phyloP scores from a whole-genome alignment of 2,113 vertebrate species.

The Embiotoca jacksoni region DNA sequence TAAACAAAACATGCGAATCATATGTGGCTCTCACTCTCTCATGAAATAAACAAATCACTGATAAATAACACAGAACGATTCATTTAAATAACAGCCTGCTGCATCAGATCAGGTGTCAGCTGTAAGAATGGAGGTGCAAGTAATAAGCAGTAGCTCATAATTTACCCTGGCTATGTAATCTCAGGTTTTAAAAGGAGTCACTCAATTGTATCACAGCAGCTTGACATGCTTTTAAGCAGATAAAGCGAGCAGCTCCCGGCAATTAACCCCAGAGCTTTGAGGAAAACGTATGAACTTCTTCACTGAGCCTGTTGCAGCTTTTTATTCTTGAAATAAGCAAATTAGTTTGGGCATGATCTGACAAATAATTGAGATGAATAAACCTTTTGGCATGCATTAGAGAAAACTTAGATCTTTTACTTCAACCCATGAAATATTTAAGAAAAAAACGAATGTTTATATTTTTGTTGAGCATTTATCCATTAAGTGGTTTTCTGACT shows the following conservation, averaged over 20 bases:
- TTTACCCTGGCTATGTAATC: constrained; percentile 9
- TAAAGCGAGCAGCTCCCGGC: neutral
- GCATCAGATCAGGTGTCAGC: constrained; percentile 10
- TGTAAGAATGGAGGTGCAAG: constrained; percentile 8
- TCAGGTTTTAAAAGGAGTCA: neutral
- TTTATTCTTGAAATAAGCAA: constrained; percentile 14
- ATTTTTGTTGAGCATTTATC: too few species aligned
- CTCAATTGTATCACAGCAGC: constrained; percentile 11
- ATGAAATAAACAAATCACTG: constrained; percentile 29
- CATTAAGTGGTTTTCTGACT: neutral
- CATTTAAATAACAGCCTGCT: constrained; percentile 11
- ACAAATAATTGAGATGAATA: neutral
- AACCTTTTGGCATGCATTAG: too few species aligned
- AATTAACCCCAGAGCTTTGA: constrained; percentile 27
- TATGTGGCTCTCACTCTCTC: neutral
- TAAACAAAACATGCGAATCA: neutral
- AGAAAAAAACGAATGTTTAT: too few species aligned
- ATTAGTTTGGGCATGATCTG: neutral
- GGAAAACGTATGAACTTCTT: constrained; percentile 10
- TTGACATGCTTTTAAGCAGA: neutral
- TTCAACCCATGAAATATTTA: too few species aligned
- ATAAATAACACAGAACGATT: neutral
- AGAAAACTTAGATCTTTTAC: too few species aligned
- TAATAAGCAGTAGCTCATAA: neutral
- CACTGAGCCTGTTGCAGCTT: neutral